Conservation (phyloP, 2,797 vertebrate species). For the Pipistrellus pygmaeus region DNA sequence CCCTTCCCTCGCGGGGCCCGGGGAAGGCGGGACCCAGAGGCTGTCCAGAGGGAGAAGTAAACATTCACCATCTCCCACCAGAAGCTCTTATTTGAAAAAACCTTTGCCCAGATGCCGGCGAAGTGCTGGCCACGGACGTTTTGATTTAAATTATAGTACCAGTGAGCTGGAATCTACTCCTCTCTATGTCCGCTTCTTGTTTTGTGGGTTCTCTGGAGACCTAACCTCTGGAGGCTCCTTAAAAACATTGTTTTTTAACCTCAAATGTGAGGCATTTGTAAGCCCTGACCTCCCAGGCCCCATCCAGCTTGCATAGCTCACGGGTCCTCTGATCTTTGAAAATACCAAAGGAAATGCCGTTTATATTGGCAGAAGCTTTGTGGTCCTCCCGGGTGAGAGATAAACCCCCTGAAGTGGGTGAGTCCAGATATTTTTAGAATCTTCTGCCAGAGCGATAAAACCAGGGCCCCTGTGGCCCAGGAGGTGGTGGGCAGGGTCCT, state of each 20-base stretch:
- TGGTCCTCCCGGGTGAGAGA: slow-evolving; percentile 73
- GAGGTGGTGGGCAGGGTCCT: not conserved
- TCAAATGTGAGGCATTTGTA: slow-evolving; percentile 60
- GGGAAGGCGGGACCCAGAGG: fast-evolving
- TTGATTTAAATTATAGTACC: slow-evolving; percentile 61
- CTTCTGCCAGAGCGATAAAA: slow-evolving; percentile 47
- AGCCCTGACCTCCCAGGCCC: slow-evolving; percentile 69
- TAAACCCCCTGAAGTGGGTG: slow-evolving; percentile 64
- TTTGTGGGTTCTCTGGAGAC: slow-evolving; percentile 74
- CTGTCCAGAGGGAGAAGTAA: not conserved
- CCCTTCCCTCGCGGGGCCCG: not conserved
- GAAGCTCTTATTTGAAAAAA: slow-evolving; percentile 23
- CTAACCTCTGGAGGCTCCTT: slow-evolving; percentile 72
- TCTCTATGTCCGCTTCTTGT: slow-evolving; percentile 52
- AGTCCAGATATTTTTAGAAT: slow-evolving; percentile 79
- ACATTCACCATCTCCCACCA: not conserved
- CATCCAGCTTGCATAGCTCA: slow-evolving; percentile 59
- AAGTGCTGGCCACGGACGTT: not conserved
- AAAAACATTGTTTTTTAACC: slow-evolving; percentile 31
- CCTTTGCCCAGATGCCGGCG: not conserved
- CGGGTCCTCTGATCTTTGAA: slow-evolving; percentile 81
- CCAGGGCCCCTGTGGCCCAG: slow-evolving; percentile 7
- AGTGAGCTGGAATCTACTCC: slow-evolving; percentile 38
- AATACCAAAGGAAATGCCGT: slow-evolving; percentile 84
- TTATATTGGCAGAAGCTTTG: slow-evolving; percentile 83